A percentile compares a stretch with the other conserved stretches of the same genome.
Evolutionary conservation across 2,797 vertebrate genomes (phyloP).

Genomic region (Schizothorax lantsangensis): DNA sequence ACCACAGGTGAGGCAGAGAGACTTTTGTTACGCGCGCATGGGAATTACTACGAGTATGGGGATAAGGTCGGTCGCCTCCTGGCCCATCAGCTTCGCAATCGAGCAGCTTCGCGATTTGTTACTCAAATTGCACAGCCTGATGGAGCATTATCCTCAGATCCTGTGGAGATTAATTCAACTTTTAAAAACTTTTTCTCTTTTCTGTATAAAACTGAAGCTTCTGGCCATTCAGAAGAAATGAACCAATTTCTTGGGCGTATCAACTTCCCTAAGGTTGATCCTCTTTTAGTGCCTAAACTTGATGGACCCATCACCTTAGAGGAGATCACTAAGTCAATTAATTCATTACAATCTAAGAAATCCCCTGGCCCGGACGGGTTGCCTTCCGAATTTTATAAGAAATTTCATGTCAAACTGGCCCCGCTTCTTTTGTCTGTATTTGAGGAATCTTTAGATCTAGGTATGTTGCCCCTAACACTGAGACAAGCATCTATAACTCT

Average conservation of each 20-base stretch:
- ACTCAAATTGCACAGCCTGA: not conserved
- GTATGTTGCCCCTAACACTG: not conserved
- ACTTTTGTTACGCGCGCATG: not conserved
- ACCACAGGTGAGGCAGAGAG: not conserved
- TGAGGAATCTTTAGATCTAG: not conserved
- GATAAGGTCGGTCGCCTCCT: not conserved
- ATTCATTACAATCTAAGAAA: not conserved
- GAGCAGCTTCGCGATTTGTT: not conserved
- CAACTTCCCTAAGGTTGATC: not conserved
- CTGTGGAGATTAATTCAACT: not conserved
- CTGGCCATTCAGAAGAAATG: not conserved
- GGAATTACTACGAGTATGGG: not conserved
- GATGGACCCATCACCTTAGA: constrained; percentile 1
- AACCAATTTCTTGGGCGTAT: not conserved
- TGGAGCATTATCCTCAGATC: not conserved
- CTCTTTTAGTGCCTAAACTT: not conserved
- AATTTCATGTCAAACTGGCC: not conserved
- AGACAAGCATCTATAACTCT: constrained; percentile 1
- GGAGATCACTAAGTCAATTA: not conserved
- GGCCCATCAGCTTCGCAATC: not conserved
- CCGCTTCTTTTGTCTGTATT: not conserved
- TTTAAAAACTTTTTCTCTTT: not conserved
- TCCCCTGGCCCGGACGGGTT: not conserved
- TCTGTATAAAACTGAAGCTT: not conserved
- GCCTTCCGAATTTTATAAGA: not conserved